Evolutionary conservation across 2,888 invertebrate genomes (phyloP).

Genomic region (Macrophya alboannulata): DNA sequence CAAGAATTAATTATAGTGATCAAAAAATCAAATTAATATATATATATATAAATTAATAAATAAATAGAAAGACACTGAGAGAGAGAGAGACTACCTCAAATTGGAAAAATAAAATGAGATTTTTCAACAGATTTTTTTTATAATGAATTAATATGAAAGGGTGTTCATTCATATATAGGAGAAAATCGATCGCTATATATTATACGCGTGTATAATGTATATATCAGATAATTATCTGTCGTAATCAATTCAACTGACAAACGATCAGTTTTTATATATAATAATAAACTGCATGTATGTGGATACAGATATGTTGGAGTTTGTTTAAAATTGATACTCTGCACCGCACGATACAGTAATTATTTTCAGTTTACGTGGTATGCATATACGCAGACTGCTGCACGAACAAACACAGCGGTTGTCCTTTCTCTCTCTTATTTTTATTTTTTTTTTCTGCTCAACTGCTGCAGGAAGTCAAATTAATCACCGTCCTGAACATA

Average conservation of each 20-base stretch:
- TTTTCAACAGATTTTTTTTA: not conserved
- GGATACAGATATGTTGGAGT: not conserved
- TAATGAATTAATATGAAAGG: too few species aligned
- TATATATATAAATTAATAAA: too few species aligned
- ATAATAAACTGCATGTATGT: not conserved
- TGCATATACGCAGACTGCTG: not conserved
- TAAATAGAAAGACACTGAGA: not conserved
- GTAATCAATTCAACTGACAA: not conserved
- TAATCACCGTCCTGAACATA: slow-evolving; percentile 46
- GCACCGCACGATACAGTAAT: slow-evolving; percentile 13
- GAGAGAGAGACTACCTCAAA: not conserved
- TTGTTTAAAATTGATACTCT: slow-evolving; percentile 6
- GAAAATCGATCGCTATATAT: not conserved
- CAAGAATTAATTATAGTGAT: not conserved
- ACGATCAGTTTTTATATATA: not conserved
- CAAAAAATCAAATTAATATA: not conserved
- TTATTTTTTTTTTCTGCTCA: not conserved
- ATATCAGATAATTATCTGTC: not conserved
- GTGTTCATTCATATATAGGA: too few species aligned
- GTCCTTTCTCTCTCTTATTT: not conserved
- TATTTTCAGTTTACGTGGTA: slow-evolving; percentile 17
- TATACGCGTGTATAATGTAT: not conserved
- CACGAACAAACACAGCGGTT: not conserved
- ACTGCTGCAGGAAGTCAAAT: slow-evolving; percentile 28
- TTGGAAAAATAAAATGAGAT: not conserved